Evolutionary conservation across 1,140 invertebrate species (phyloP), one percentile per base, ranked within the genome.

Genomic region (Zaprionus davidi): DNA sequence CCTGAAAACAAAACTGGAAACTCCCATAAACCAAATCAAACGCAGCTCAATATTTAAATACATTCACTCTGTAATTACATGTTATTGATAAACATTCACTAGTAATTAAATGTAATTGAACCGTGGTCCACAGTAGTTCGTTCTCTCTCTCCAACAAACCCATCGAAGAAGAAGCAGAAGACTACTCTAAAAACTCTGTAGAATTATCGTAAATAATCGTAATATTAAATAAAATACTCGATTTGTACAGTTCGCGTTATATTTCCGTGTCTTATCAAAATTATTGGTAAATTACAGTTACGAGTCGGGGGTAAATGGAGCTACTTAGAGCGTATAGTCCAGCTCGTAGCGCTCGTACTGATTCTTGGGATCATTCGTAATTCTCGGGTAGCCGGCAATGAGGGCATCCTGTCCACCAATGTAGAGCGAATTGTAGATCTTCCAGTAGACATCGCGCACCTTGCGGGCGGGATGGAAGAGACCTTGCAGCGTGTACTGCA

Each of bases 401-500:
- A 99, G 94, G 9, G 99, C 97, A 94, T 99, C 99, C 94, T 99
- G 99, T 31, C 98, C 98, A 17, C 99, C 99, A 84, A 99, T 99
- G 88, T 99, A 99, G 15, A 99, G 94, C 2, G 98, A 99, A 94
- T 99, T 99, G 93, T 99, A 99, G 78, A 99, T 98, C 94, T 99
- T 99, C 99, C 99, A 99, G 93, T 99, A 99, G 1, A 99, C 99
- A 93, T 99, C 99, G 34, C 99, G 95, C 1, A 99, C 99, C 94
- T 99, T 99, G 68, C 99, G 94, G 11, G 99, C 99, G 11, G 99
- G 99, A 94, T 99, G 99, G 93, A 99, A 99, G 22, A 99, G 93
- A 58, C 99, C 99, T 96, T 99, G 98, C 80, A 99, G 93, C 12
- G 97, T 96, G 92, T 99, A 99, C 91, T 99, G 98, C 49, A 99